These are phyloP conservation scores for Vulpes lagopus DNA, from an alignment of 2,113 vertebrate species.

Conservation along the genomic window DNA sequence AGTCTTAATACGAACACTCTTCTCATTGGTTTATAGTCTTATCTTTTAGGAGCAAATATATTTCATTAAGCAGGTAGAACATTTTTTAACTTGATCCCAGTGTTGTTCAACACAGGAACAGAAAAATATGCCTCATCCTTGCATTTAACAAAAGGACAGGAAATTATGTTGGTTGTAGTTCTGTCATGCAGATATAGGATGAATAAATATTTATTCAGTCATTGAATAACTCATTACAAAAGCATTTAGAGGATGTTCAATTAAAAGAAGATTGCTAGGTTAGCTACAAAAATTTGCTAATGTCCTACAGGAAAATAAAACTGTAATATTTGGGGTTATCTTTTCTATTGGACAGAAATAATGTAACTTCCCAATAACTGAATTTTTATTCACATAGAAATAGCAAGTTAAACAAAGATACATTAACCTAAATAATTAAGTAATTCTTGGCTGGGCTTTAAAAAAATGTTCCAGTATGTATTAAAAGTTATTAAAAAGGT, in stretches of 20 bases:
- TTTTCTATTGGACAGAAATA: neutral
- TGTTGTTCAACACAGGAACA: neutral
- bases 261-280: neutral
- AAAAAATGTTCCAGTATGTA: neutral
- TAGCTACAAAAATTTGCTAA: neutral
- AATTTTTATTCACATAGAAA: conserved; percentile 17
- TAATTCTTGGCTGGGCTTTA: neutral
- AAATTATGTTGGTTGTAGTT: neutral
- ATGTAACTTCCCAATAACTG: neutral
- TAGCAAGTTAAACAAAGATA: neutral
- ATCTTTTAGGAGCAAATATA: neutral
- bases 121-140: neutral
- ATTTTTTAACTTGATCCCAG: neutral
- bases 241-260: neutral
- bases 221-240: neutral
- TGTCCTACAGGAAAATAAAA: neutral
- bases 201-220: neutral
- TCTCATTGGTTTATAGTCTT: neutral
- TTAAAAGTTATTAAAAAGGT: neutral
- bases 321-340: neutral
- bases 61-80: neutral
- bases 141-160: neutral
- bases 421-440: neutral
- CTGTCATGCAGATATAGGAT: neutral
- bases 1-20: neutral